Evolutionary conservation across 2,113 vertebrate species (phyloP).

Genomic region (Apeltes quadracus): DNA sequence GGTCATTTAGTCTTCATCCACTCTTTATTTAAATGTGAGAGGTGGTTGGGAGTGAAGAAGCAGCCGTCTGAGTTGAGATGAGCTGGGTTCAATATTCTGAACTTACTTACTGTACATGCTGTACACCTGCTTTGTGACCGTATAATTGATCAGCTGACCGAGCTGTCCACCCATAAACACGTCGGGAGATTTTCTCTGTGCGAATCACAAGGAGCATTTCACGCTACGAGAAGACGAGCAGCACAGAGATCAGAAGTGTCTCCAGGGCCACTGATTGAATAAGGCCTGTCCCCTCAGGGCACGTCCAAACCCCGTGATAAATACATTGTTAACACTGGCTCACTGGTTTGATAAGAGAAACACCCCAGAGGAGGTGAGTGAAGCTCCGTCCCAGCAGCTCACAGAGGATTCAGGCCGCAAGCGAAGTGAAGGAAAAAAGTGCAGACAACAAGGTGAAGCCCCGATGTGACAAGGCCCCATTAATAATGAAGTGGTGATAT

Average conservation of each 20-base stretch:
- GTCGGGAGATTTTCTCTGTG: not conserved
- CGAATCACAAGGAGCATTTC: not conserved
- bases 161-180: not conserved
- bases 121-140: not conserved
- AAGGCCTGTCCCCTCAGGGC: slow-evolving; percentile 5
- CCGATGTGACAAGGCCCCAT: slow-evolving; percentile 29
- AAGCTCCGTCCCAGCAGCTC: slow-evolving; percentile 29
- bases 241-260: not conserved
- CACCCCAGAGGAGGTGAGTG: slow-evolving; percentile 34
- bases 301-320: slow-evolving; percentile 32
- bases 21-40: slow-evolving; percentile 17
- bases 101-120: not conserved
- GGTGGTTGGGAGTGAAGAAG: not conserved
- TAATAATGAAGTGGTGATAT: slow-evolving; percentile 43
- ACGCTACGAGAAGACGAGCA: not conserved
- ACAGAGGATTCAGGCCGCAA: slow-evolving; percentile 29
- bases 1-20: slow-evolving; percentile 29
- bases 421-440: slow-evolving; percentile 20
- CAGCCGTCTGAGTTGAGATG: not conserved
- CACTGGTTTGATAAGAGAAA: slow-evolving; percentile 36
- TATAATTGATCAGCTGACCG: not conserved
- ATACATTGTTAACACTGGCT: slow-evolving; percentile 44
- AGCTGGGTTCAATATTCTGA: slow-evolving; percentile 18
- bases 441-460: slow-evolving; percentile 54
- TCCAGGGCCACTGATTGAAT: slow-evolving; percentile 32